Evolutionary conservation across 92 coral and sea anemone genomes (phyloP).

Genomic region (Porites rus): DNA sequence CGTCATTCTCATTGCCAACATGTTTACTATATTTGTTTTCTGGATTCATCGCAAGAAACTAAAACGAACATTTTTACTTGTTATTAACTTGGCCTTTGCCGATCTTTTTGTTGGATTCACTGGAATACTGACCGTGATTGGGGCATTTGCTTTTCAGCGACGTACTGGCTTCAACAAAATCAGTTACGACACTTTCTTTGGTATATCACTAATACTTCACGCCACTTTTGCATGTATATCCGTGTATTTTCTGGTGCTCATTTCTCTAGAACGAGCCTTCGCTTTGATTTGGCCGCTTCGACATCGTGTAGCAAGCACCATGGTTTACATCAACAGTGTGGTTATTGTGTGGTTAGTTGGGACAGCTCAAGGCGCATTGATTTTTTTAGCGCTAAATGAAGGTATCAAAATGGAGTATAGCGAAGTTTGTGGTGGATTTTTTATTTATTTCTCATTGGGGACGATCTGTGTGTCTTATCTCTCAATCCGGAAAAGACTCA

Average conservation of each 20-base stretch:
- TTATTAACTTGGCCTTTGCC: constrained; percentile 4
- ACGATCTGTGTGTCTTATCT: constrained; percentile 4
- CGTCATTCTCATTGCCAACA: not conserved
- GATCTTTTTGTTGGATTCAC: not conserved
- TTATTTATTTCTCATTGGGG: not conserved
- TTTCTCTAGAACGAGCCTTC: not conserved
- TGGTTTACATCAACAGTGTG: not conserved
- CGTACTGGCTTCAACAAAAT: no score
- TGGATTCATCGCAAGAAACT: constrained; percentile 11
- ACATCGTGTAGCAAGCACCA: not conserved
- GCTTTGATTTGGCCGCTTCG: constrained; percentile 13
- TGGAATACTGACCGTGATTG: not conserved
- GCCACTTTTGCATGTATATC: not conserved
- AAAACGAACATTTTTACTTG: not conserved
- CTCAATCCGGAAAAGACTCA: constrained; percentile 5
- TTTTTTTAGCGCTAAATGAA: not conserved
- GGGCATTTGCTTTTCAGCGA: no score
- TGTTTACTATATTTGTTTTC: not conserved
- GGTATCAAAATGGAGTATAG: not conserved
- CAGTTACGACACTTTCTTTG: no score
- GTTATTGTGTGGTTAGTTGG: not conserved
- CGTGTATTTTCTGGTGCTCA: not conserved
- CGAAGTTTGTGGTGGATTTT: not conserved
- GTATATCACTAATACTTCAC: not conserved
- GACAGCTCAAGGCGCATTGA: not conserved